phyloP scores from a whole-genome alignment of 2,888 invertebrate genomes.

The Sericinus montela region DNA sequence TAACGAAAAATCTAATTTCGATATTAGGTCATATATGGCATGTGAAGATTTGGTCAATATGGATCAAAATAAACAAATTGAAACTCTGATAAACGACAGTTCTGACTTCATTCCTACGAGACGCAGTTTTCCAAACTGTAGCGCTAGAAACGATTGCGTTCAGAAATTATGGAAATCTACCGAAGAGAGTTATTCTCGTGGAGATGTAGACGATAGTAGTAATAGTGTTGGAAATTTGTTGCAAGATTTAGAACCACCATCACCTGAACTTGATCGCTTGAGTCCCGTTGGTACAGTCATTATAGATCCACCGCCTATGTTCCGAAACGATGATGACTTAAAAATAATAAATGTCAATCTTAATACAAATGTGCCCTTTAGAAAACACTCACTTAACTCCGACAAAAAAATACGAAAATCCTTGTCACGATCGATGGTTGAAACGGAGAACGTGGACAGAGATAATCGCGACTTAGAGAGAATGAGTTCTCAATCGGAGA shows the following conservation, averaged over 20 bases:
- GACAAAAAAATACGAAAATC: slow-evolving; percentile 77
- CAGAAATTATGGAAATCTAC: slow-evolving; percentile 68
- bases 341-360: slow-evolving; percentile 67
- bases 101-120: slow-evolving; percentile 69
- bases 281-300: slow-evolving; percentile 56
- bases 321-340: slow-evolving; percentile 68
- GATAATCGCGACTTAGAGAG: slow-evolving; percentile 51
- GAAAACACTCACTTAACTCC: slow-evolving; percentile 80
- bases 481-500: slow-evolving; percentile 71
- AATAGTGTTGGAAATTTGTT: slow-evolving; percentile 41
- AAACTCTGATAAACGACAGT: slow-evolving; percentile 50
- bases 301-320: slow-evolving; percentile 81
- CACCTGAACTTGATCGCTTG: slow-evolving; percentile 48
- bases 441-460: slow-evolving; percentile 53
- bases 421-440: slow-evolving; percentile 66
- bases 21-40: slow-evolving; percentile 78
- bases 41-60: slow-evolving; percentile 84
- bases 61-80: slow-evolving; percentile 79
- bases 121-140: slow-evolving; percentile 83
- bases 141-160: slow-evolving; percentile 60
- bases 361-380: slow-evolving; percentile 61
- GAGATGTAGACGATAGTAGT: slow-evolving; percentile 37
- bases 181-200: slow-evolving; percentile 52
- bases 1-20: slow-evolving; percentile 79
- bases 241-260: slow-evolving; percentile 60